Evolutionary conservation across 2,888 invertebrate genomes (phyloP).

Genomic region (Cremastobaeus sp.): DNA sequence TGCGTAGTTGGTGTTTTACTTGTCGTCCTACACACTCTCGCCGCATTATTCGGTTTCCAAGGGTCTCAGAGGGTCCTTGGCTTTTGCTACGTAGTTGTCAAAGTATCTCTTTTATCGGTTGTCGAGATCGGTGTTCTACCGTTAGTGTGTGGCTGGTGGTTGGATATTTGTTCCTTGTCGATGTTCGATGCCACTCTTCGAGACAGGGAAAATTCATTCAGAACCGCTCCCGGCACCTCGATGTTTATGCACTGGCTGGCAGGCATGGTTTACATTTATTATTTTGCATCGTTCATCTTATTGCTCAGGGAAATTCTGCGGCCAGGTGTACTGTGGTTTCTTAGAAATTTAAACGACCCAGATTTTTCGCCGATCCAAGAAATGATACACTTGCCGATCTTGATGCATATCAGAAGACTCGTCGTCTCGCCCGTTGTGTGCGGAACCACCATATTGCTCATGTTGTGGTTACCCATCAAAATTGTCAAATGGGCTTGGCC

Average conservation of each 20-base stretch:
- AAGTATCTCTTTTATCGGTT: conserved; percentile 95
- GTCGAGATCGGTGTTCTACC: conserved; percentile 98
- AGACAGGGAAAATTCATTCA: conserved; percentile 92
- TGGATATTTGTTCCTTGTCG: conserved; percentile 97
- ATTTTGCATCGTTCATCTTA: conserved; percentile 97
- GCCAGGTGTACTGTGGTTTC: conserved; percentile 98
- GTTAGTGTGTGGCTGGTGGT: conserved; percentile 98
- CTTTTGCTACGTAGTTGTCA: conserved; percentile 92
- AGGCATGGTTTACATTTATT: conserved; percentile 99
- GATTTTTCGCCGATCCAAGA: conserved; percentile 99
- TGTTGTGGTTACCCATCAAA: conserved; percentile 96
- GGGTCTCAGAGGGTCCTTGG: conserved; percentile 92
- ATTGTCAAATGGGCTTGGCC: conserved; percentile 90
- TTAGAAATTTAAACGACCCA: conserved; percentile 98
- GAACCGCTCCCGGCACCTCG: conserved; percentile 95
- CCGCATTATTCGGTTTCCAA: conserved; percentile 88
- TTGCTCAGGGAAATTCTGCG: conserved; percentile 94
- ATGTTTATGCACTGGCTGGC: conserved; percentile 99
- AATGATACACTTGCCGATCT: conserved; percentile 98
- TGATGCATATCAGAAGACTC: conserved; percentile 92
- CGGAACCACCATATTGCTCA: conserved; percentile 95
- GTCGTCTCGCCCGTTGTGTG: conserved; percentile 96
- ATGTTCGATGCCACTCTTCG: conserved; percentile 93
- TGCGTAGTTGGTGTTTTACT: conserved; percentile 91
- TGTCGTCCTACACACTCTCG: conserved; percentile 90